Conservation (phyloP, 2,113 vertebrate genomes). For the Salvelinus sp. region DNA sequence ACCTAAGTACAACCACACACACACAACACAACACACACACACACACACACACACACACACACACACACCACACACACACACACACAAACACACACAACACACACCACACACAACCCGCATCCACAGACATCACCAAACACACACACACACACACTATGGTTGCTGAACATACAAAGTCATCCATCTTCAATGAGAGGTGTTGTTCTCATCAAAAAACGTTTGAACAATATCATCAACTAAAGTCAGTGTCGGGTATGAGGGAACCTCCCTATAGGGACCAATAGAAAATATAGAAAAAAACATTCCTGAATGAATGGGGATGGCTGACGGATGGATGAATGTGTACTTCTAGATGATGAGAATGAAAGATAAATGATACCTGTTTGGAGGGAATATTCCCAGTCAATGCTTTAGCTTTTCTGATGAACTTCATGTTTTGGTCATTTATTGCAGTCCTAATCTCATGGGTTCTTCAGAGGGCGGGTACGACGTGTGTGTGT, state of each 20-base stretch:
- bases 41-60: too few species aligned
- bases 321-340: not conserved
- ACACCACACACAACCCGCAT: too few species aligned
- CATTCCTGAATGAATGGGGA: not conserved
- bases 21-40: too few species aligned
- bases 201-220: constrained; percentile 39
- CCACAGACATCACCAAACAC: too few species aligned
- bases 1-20: not conserved
- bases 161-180: constrained; percentile 27
- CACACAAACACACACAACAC: not conserved
- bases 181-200: constrained; percentile 40
- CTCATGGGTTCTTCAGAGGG: constrained; percentile 5
- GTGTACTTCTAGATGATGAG: not conserved
- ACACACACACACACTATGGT: not conserved
- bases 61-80: too few species aligned
- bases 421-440: constrained; percentile 26
- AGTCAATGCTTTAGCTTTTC: constrained; percentile 13
- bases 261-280: not conserved
- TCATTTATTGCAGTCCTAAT: not conserved
- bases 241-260: not conserved
- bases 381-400: constrained; percentile 10
- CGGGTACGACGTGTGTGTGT: not conserved
- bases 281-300: constrained; percentile 5
- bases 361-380: not conserved
- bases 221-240: constrained; percentile 31